Conservation (phyloP, 2,797 vertebrate species). For the Myotis vivesi region DNA sequence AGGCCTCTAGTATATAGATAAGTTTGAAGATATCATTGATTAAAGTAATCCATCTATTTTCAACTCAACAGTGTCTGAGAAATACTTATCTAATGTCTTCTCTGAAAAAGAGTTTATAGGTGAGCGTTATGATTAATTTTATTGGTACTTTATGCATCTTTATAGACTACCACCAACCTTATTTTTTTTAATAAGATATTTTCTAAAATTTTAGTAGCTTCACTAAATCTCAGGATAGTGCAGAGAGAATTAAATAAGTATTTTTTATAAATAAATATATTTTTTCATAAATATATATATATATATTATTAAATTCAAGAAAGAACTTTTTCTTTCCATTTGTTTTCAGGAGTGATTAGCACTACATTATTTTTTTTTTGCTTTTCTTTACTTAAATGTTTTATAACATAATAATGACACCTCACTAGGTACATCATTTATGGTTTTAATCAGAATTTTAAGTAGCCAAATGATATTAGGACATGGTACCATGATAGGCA, state of each 20-base stretch:
- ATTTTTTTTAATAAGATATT: not conserved
- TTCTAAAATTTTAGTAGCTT: conserved; percentile 19
- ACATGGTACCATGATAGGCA: not conserved
- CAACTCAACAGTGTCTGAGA: not conserved
- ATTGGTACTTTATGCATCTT: not conserved
- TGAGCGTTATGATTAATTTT: not conserved
- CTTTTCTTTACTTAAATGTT: not conserved
- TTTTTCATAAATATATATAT: not conserved
- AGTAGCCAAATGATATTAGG: not conserved
- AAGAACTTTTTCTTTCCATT: not conserved
- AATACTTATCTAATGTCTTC: not conserved
- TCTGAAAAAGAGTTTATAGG: not conserved
- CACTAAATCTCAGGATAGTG: not conserved
- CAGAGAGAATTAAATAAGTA: not conserved
- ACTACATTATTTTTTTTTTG: not conserved
- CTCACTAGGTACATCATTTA: not conserved
- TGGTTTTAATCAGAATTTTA: not conserved
- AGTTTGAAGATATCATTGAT: not conserved
- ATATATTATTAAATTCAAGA: not conserved
- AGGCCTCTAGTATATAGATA: not conserved
- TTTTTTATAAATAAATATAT: not conserved
- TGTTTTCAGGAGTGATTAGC: not conserved
- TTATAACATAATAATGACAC: not conserved
- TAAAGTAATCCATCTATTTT: not conserved
- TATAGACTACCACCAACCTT: not conserved